Evolutionary conservation across 2,797 vertebrate genomes (phyloP).

Genomic region (Etheostoma nigrum): DNA sequence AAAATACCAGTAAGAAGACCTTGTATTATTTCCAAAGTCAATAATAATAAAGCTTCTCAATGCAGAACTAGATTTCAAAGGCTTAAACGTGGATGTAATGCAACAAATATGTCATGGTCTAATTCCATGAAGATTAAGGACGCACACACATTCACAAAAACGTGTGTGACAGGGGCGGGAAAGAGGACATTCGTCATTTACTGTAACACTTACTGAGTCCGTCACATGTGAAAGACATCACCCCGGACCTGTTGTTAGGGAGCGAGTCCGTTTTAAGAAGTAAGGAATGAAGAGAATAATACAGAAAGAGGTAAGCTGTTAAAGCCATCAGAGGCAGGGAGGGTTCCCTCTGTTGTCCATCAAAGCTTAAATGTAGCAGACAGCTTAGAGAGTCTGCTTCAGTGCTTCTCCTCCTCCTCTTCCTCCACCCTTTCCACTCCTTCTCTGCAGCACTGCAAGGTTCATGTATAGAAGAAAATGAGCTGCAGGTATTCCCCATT

Average conservation of each 20-base stretch:
- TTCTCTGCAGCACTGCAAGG: conserved; percentile 37
- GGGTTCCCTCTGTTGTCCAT: conserved; percentile 67
- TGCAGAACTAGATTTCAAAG: neutral
- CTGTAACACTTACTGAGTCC: neutral
- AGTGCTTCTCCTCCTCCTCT: conserved; percentile 24
- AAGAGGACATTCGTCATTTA: conserved; percentile 30
- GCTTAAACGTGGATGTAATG: neutral
- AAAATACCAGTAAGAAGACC: neutral
- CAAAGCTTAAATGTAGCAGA: conserved; percentile 68
- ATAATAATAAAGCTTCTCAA: neutral
- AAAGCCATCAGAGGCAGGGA: conserved; percentile 67
- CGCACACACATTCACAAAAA: too few relatives aligned
- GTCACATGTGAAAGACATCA: conserved; percentile 47
- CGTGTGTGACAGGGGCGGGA: neutral
- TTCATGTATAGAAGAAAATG: conserved; percentile 44
- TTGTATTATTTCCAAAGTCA: neutral
- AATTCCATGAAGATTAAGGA: neutral
- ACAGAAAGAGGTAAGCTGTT: conserved; percentile 60
- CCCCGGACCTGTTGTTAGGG: conserved; percentile 53
- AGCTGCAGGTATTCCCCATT: conserved; percentile 65
- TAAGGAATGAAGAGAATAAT: conserved; percentile 47
- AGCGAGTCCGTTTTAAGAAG: conserved; percentile 5
- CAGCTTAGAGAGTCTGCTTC: conserved; percentile 51
- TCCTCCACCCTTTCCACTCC: neutral
- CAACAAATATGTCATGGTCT: neutral